These are phyloP conservation scores for Illadopsis cleaveri DNA, from an alignment of 2,113 vertebrate genomes.

Conservation along the genomic window DNA sequence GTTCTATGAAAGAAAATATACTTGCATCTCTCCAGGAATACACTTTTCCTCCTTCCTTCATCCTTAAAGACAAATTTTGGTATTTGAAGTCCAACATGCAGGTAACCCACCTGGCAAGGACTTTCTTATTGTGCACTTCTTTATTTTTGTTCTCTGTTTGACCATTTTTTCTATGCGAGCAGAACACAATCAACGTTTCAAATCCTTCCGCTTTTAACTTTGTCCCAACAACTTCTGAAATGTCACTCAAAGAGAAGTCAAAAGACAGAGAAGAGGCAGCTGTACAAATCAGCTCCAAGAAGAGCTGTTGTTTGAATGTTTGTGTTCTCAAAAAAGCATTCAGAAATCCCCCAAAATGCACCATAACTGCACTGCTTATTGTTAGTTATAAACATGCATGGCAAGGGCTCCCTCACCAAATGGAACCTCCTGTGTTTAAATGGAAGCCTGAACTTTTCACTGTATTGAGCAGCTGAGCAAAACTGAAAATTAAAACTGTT, in stretches of 20 bases:
- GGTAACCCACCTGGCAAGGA: neutral
- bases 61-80: neutral
- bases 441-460: neutral
- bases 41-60: neutral
- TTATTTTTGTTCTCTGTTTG: neutral
- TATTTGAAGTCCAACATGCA: neutral
- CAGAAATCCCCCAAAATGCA: neutral
- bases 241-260: neutral
- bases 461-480: neutral
- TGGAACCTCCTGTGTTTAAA: neutral
- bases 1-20: neutral
- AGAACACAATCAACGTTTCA: neutral
- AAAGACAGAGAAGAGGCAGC: neutral
- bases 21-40: neutral
- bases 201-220: neutral
- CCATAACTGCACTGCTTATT: neutral
- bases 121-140: neutral
- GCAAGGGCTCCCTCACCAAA: neutral
- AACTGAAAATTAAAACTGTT: neutral
- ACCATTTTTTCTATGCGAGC: neutral
- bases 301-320: neutral
- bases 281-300: neutral
- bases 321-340: neutral
- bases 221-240: neutral
- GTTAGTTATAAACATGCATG: neutral